phyloP scores from a whole-genome alignment of 1,140 invertebrate species.

The Leptonema lineaticorne region DNA sequence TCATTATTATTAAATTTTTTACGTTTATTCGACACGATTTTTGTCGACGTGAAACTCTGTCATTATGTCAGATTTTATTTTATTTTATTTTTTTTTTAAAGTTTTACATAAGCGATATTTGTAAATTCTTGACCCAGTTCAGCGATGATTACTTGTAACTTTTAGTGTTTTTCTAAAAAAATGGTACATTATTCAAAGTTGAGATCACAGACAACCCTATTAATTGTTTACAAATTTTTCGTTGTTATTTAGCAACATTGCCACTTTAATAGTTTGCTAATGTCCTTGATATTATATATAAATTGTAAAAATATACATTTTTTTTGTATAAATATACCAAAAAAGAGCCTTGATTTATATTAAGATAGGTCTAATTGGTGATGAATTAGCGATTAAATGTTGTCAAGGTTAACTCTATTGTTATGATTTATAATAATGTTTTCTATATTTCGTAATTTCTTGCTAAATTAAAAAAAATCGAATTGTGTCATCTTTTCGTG shows the following conservation, averaged over 20 bases:
- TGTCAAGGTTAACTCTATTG: background rate
- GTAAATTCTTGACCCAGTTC: slow-evolving; percentile 14
- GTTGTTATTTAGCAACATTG: too few species aligned
- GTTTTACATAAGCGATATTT: slow-evolving; percentile 8
- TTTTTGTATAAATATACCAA: too few species aligned
- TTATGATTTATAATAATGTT: too few species aligned
- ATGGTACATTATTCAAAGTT: background rate
- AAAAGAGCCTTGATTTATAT: background rate
- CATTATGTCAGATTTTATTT: slow-evolving; percentile 1
- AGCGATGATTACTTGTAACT: background rate
- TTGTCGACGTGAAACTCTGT: background rate
- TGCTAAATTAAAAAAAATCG: too few species aligned
- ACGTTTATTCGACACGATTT: background rate
- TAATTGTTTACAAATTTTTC: background rate
- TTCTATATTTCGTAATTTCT: too few species aligned
- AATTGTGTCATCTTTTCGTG: too few species aligned
- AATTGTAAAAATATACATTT: too few species aligned
- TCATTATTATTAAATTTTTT: too few species aligned
- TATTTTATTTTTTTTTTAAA: too few species aligned
- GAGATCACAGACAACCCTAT: background rate
- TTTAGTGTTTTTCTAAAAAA: background rate
- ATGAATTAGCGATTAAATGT: background rate
- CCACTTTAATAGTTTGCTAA: background rate
- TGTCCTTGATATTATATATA: background rate
- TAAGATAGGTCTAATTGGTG: background rate